These are phyloP conservation scores for Agrotis puta DNA, from an alignment of 2,888 invertebrate species.

Conservation along the genomic window DNA sequence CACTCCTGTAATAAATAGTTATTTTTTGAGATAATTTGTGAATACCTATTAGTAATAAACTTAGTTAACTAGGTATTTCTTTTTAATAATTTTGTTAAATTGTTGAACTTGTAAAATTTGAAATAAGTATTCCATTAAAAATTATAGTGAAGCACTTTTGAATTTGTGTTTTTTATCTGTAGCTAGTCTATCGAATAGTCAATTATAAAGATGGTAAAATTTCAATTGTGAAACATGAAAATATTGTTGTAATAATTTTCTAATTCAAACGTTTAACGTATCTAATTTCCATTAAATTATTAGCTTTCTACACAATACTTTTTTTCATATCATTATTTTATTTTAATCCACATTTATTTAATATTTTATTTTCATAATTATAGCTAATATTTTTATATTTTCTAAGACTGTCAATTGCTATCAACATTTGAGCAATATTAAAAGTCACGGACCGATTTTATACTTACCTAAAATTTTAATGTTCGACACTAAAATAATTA, in stretches of 20 bases:
- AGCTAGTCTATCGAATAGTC: too few species aligned
- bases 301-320: neutral
- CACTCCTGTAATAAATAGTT: neutral
- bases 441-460: slow-evolving; percentile 29
- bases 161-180: slow-evolving; percentile 15
- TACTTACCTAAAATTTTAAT: slow-evolving; percentile 22
- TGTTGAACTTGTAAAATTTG: neutral
- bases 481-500: slow-evolving; percentile 24
- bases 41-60: neutral
- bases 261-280: neutral
- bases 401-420: neutral
- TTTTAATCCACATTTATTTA: too few species aligned
- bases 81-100: neutral
- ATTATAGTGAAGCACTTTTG: neutral
- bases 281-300: neutral
- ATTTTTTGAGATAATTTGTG: neutral
- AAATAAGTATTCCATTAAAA: slow-evolving; percentile 18
- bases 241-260: too few species aligned
- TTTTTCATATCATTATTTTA: slow-evolving; percentile 7
- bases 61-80: neutral
- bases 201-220: neutral
- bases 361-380: slow-evolving; percentile 12
- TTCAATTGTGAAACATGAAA: neutral
- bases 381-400: slow-evolving; percentile 9
- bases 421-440: slow-evolving; percentile 14